These are phyloP conservation scores for Napeogenes sylphis DNA, from an alignment of 2,888 invertebrate species.

Conservation along the genomic window DNA sequence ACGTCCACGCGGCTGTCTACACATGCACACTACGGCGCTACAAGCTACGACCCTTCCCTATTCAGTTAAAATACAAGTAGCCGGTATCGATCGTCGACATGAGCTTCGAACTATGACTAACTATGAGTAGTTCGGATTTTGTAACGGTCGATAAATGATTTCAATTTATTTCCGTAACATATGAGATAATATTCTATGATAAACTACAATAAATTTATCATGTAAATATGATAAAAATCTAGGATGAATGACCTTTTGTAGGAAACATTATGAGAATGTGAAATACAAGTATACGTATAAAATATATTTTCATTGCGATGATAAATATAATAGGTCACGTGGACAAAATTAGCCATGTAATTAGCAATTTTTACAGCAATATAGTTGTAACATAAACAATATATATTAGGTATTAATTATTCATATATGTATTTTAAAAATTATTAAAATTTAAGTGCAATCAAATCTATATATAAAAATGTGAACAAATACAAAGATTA, in stretches of 20 bases:
- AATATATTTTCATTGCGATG: not conserved
- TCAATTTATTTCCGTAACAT: too few species aligned
- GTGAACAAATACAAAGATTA: constrained; percentile 2
- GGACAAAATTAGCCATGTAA: not conserved
- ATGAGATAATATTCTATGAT: too few species aligned
- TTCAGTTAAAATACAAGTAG: too few species aligned
- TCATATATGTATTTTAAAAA: too few species aligned
- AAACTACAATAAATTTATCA: not conserved
- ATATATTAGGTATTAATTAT: not conserved
- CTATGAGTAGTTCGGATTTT: too few species aligned
- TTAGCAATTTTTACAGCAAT: constrained; percentile 4
- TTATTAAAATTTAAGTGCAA: too few species aligned
- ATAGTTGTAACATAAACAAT: not conserved
- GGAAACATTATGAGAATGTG: too few species aligned
- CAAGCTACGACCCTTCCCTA: not conserved
- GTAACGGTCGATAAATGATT: too few species aligned
- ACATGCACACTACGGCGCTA: constrained; percentile 4
- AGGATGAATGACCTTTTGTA: too few species aligned
- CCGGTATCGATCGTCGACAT: not conserved
- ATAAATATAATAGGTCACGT: not conserved
- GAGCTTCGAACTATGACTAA: too few species aligned
- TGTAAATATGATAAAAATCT: not conserved
- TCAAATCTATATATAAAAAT: too few species aligned
- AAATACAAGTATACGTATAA: not conserved
- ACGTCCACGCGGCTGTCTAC: constrained; percentile 2